Evolutionary conservation across 1,140 invertebrate species (phyloP), one percentile per base, ranked within the genome.

Genomic region (Drosophila navojoa): DNA sequence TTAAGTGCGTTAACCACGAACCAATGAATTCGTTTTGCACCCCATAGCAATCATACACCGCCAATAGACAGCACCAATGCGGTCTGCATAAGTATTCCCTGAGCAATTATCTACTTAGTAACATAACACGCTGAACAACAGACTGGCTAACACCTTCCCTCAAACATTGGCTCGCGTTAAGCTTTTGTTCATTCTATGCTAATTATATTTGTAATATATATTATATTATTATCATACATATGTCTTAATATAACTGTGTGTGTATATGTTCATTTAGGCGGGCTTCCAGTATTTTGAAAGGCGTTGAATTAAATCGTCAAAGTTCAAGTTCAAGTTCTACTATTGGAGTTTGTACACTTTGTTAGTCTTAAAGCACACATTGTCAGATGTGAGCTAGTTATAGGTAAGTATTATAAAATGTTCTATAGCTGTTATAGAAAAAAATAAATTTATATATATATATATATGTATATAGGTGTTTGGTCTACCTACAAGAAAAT

Each of bases 261-360:
- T 68, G 47, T 79, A 53, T 68, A 69, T 77, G 42, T 50, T 47
- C 16, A 54, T 66, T 66, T 77, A 78, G 79, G 79, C 79, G 79
- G 78, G 77, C 54, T 61, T 72, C 50, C 71, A 66, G 55, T 72
- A 29, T 44, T 59, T 71, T 58, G 50, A 71, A 80, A 67, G 68
- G 67, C 71, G n/a, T 47, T 52, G 13, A 50, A 49, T 32, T 69
- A 19, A 16, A 50, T 58, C 22, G 29, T 58, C 29, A 32, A 29
- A 22, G 19, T 29, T 29, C 0, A 29, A 32, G 32, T 32, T 32
- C 32, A 54, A 54, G 35, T 22, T 32, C 55, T n/a, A 50, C 27
- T 50, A 25, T 27, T 58, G 10, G n/a, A 5, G 49, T 55, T 73
- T 73, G 71, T 73, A 73, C 50, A 73, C 38, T 53, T 54, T 15